A percentile compares a stretch with the other conserved stretches of the same genome.
These are phyloP conservation scores for Dione juno DNA, from an alignment of 2,888 invertebrate genomes.

Conservation along the genomic window DNA sequence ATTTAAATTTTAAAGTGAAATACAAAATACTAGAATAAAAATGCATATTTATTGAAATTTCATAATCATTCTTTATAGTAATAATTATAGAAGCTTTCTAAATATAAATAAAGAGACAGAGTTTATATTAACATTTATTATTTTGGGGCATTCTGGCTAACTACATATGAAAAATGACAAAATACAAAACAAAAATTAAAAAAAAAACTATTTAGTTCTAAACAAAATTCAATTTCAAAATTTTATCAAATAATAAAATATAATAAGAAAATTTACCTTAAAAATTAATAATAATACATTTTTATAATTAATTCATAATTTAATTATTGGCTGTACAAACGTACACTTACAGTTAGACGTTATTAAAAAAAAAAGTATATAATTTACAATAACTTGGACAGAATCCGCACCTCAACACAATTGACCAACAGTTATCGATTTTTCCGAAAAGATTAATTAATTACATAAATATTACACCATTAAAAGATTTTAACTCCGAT, in stretches of 20 bases:
- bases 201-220: not conserved
- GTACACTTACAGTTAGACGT: not conserved
- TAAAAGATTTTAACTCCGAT: constrained; percentile 26
- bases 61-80: not conserved
- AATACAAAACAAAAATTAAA: not conserved
- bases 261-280: not conserved
- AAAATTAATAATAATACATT: too few species aligned
- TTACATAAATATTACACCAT: constrained; percentile 13
- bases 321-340: not conserved
- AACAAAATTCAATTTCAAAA: too few species aligned
- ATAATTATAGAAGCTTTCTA: not conserved
- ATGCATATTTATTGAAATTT: not conserved
- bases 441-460: constrained; percentile 13
- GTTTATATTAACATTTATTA: not conserved
- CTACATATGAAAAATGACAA: too few species aligned
- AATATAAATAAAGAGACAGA: constrained; percentile 1
- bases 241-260: not conserved
- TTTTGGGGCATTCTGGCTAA: not conserved
- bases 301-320: not conserved
- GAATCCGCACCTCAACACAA: not conserved
- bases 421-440: not conserved
- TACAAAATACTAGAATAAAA: not conserved
- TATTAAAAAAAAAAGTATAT: not conserved
- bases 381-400: not conserved
- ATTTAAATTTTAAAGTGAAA: not conserved